These are phyloP conservation scores for Nomada lathburiana DNA, from an alignment of 2,888 invertebrate species.

Conservation along the genomic window DNA sequence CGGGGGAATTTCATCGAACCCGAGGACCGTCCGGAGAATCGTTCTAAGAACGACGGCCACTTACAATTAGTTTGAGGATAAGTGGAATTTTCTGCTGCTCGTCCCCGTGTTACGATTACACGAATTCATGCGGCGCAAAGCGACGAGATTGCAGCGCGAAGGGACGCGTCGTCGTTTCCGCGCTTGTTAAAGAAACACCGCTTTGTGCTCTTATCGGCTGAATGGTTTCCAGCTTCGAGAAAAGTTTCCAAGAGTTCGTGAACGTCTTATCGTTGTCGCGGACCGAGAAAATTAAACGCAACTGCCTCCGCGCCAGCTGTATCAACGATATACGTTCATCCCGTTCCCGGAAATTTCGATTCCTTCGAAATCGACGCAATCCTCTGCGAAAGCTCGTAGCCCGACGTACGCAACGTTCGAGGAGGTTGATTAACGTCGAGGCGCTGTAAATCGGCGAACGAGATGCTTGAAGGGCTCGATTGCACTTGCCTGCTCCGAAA, in stretches of 20 bases:
- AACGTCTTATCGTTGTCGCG: slow-evolving; percentile 24
- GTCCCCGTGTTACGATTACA: slow-evolving; percentile 17
- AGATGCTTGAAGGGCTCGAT: slow-evolving; percentile 42
- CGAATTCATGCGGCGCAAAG: not conserved
- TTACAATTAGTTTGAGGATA: slow-evolving; percentile 41
- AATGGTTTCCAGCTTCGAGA: slow-evolving; percentile 2
- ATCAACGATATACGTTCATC: not conserved
- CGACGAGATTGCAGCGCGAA: slow-evolving; percentile 20
- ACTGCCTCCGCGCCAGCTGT: not conserved
- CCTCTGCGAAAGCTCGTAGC: not conserved
- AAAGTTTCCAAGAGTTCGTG: slow-evolving; percentile 25
- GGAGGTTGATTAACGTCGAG: not conserved
- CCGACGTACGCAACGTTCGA: too few relatives aligned
- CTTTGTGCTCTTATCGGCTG: slow-evolving; percentile 28
- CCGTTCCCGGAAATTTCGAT: too few relatives aligned
- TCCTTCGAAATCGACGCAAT: not conserved
- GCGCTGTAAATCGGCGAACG: slow-evolving; percentile 46
- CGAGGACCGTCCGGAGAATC: not conserved
- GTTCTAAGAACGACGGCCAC: slow-evolving; percentile 16
- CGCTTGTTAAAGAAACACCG: slow-evolving; percentile 24
- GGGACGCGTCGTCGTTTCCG: slow-evolving; percentile 15
- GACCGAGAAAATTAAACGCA: slow-evolving; percentile 6
- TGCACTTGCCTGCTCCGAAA: slow-evolving; percentile 68
- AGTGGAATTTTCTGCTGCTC: slow-evolving; percentile 50
- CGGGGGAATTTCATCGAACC: slow-evolving; percentile 4